Evolutionary conservation across 2,113 vertebrate genomes (phyloP).

Genomic region (Mormoops blainvillei): DNA sequence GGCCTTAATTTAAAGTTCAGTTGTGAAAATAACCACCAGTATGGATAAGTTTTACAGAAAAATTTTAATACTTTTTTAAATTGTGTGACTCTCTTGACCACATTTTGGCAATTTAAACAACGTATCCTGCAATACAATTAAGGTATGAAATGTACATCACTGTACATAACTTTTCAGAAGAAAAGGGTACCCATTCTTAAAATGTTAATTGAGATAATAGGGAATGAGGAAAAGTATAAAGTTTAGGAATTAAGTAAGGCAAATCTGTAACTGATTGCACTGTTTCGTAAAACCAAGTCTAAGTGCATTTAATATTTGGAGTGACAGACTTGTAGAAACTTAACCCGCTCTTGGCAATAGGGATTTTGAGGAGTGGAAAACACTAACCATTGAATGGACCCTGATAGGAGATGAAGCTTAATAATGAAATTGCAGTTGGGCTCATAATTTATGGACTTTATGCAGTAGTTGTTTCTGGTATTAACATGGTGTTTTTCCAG

Average conservation of each 20-base stretch:
- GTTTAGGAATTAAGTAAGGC: not conserved
- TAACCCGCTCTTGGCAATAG: not conserved
- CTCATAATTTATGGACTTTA: not conserved
- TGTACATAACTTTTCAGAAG: not conserved
- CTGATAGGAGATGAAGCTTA: not conserved
- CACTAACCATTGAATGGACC: not conserved
- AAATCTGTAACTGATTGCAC: not conserved
- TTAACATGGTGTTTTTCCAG: not conserved
- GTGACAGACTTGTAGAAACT: not conserved
- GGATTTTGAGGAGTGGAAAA: not conserved
- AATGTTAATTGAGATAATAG: not conserved
- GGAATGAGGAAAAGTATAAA: not conserved
- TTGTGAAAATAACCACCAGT: slow-evolving; percentile 40
- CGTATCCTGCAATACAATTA: not conserved
- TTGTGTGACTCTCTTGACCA: not conserved
- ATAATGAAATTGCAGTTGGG: not conserved
- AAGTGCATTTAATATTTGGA: not conserved
- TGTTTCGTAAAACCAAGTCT: not conserved
- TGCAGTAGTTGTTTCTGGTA: not conserved
- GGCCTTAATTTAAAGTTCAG: slow-evolving; percentile 29
- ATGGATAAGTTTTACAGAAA: not conserved
- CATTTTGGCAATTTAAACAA: not conserved
- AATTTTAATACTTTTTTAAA: not conserved
- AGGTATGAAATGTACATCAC: not conserved
- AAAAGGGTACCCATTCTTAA: not conserved